These are phyloP conservation scores for Siniperca undulata DNA, from an alignment of 2,797 vertebrate genomes.

Conservation along the genomic window DNA sequence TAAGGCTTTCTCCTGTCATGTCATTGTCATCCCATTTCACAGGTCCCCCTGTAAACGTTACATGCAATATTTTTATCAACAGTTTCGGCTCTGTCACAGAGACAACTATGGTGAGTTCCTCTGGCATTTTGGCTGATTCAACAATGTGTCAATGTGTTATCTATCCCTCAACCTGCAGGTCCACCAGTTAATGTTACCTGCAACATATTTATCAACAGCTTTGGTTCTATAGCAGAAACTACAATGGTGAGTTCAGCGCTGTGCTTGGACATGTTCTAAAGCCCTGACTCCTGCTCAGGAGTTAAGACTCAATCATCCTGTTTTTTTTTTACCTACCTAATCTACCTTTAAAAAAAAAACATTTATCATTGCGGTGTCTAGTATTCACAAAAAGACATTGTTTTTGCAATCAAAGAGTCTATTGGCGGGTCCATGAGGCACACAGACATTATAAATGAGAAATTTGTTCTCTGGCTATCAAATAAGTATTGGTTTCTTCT, in stretches of 20 bases:
- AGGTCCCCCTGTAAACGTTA: slow-evolving; percentile 98
- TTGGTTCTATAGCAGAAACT: slow-evolving; percentile 99
- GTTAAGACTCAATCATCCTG: slow-evolving; percentile 47
- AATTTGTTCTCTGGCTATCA: slow-evolving; percentile 13
- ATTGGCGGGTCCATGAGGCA: slow-evolving; percentile 57
- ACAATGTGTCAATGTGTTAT: slow-evolving; percentile 92
- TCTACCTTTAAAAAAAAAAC: slow-evolving; percentile 20
- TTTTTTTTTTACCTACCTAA: slow-evolving; percentile 32
- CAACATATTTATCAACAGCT: slow-evolving; percentile 99
- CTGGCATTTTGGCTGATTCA: slow-evolving; percentile 83
- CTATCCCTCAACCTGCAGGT: slow-evolving; percentile 97
- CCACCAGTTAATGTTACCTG: slow-evolving; percentile 99
- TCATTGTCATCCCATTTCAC: slow-evolving; percentile 91
- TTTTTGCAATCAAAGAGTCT: slow-evolving; percentile 57
- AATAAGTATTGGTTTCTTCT: slow-evolving; percentile 43
- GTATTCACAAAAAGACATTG: slow-evolving; percentile 20
- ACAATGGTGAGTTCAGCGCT: slow-evolving; percentile 96
- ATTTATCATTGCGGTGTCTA: slow-evolving; percentile 24
- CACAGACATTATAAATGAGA: slow-evolving; percentile 9
- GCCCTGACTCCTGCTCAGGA: slow-evolving; percentile 55
- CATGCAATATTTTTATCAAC: slow-evolving; percentile 99
- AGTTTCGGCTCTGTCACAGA: slow-evolving; percentile 98
- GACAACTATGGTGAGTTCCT: slow-evolving; percentile 95
- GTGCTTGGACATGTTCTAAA: slow-evolving; percentile 80
- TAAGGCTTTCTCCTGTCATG: slow-evolving; percentile 74